Conservation (phyloP, 1,140 invertebrate genomes). For the Orchesella cincta region DNA sequence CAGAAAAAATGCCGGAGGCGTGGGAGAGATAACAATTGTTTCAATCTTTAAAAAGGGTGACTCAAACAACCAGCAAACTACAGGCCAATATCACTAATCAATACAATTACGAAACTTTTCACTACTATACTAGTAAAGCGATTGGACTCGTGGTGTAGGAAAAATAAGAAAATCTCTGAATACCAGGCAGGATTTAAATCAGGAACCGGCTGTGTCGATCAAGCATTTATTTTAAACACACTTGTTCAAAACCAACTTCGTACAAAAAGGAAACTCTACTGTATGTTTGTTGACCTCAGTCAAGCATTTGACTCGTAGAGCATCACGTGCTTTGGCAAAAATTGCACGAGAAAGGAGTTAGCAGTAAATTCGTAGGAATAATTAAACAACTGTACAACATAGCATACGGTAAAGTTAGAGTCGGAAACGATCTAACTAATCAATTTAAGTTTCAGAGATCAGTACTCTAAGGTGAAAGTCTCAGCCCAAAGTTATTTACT, state of each 20-base stretch:
- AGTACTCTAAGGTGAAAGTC: constrained; percentile 39
- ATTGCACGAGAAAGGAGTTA: constrained; percentile 22
- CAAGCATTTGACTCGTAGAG: constrained; percentile 35
- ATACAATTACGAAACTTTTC: constrained; percentile 50
- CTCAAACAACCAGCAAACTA: constrained; percentile 46
- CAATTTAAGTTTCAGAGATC: not conserved
- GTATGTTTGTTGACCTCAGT: constrained; percentile 34
- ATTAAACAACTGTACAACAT: constrained; percentile 6
- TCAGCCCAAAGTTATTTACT: constrained; percentile 36
- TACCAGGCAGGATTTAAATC: constrained; percentile 51
- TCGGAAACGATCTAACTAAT: not conserved
- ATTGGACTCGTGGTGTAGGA: constrained; percentile 45
- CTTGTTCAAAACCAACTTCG: constrained; percentile 36
- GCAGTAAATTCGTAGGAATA: constrained; percentile 27
- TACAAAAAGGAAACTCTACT: constrained; percentile 28
- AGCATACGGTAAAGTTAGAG: constrained; percentile 22
- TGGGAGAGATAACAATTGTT: constrained; percentile 37
- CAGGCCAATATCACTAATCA: constrained; percentile 51
- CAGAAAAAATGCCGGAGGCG: not conserved
- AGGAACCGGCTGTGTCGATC: constrained; percentile 48
- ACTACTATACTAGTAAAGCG: constrained; percentile 46
- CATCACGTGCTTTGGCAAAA: constrained; percentile 36
- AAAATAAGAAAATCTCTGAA: constrained; percentile 44
- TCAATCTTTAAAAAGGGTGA: constrained; percentile 49
- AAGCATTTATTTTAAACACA: constrained; percentile 49